Evolutionary conservation across 2,888 invertebrate genomes (phyloP).

Genomic region (Lasioglossum calceatum): DNA sequence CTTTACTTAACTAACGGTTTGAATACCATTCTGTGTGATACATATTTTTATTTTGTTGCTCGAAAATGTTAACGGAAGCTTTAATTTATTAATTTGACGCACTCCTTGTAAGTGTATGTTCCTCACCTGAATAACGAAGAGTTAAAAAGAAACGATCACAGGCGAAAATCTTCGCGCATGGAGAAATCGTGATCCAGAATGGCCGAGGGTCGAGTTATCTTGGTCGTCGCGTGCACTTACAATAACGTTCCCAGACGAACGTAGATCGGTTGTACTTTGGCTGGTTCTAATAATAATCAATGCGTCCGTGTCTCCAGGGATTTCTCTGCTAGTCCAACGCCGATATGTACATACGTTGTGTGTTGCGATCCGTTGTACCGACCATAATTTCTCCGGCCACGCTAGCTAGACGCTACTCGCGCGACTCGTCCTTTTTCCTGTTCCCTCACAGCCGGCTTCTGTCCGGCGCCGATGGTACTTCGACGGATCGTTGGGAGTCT

Average conservation of each 20-base stretch:
- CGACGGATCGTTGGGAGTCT: conserved; percentile 72
- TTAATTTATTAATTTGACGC: too few relatives aligned
- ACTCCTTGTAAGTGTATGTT: too few relatives aligned
- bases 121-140: not conserved
- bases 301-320: conserved; percentile 68
- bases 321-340: conserved; percentile 54
- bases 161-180: not conserved
- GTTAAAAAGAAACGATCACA: not conserved
- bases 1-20: not conserved
- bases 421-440: conserved; percentile 43
- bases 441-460: conserved; percentile 43
- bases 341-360: conserved; percentile 53
- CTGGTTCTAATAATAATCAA: conserved; percentile 76
- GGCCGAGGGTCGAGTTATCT: conserved; percentile 12
- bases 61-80: not conserved
- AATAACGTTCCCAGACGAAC: conserved; percentile 40
- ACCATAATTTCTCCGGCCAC: conserved; percentile 48
- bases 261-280: conserved; percentile 67
- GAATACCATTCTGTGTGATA: too few relatives aligned
- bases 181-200: not conserved
- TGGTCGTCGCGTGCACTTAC: conserved; percentile 12
- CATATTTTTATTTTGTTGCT: not conserved
- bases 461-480: conserved; percentile 70
- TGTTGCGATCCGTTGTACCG: conserved; percentile 41
- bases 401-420: conserved; percentile 26